A percentile compares a stretch with the other conserved stretches of the same genome.
These are phyloP conservation scores for Listrodromus nycthemerus DNA, from an alignment of 2,888 invertebrate species.

Conservation along the genomic window DNA sequence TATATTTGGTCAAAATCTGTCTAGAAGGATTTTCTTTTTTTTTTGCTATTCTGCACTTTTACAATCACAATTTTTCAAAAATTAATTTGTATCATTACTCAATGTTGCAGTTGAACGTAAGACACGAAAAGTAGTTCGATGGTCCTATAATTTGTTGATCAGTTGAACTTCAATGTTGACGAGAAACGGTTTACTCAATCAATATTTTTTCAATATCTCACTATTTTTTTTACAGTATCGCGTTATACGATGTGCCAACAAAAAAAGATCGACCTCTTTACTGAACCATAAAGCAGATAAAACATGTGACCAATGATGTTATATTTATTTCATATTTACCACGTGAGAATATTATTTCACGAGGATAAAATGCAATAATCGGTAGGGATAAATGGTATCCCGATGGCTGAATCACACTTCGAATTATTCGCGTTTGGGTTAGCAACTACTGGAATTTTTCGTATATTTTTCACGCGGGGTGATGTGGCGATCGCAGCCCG, in stretches of 20 bases:
- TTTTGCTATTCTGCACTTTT: too few species aligned
- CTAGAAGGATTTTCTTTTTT: too few species aligned
- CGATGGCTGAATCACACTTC: slow-evolving; percentile 16
- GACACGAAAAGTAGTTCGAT: background rate
- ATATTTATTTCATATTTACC: background rate
- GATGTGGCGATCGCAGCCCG: slow-evolving; percentile 54
- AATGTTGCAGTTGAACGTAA: too few species aligned
- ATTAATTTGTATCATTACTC: background rate
- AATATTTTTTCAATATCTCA: too few species aligned
- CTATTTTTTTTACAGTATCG: background rate
- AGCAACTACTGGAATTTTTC: slow-evolving; percentile 20
- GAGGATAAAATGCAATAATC: slow-evolving; percentile 6
- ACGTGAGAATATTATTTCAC: slow-evolving; percentile 7
- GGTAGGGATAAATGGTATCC: background rate
- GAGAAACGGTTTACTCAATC: background rate
- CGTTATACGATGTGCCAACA: background rate
- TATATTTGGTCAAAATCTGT: too few species aligned
- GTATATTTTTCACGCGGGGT: slow-evolving; percentile 57
- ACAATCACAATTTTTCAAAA: background rate
- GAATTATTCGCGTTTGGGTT: slow-evolving; percentile 43
- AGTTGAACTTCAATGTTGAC: background rate
- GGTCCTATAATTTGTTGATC: background rate
- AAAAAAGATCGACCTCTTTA: background rate
- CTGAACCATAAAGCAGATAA: background rate
- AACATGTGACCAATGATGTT: background rate